Conservation (phyloP, 1,140 invertebrate genomes). For the Euura lappo region DNA sequence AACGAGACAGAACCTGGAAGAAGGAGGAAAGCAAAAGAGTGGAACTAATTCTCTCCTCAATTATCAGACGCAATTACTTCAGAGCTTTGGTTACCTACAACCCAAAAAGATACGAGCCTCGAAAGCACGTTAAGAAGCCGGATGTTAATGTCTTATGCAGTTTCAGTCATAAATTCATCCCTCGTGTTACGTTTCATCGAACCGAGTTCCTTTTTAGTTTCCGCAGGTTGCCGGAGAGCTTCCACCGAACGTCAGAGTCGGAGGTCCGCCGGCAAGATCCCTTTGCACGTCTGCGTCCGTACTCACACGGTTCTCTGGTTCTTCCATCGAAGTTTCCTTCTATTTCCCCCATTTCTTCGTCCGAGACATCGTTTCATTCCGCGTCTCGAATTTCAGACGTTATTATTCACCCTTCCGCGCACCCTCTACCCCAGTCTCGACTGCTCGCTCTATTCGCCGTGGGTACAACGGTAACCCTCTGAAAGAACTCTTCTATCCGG, state of each 20-base stretch:
- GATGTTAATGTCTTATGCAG: not conserved
- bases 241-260: slow-evolving; percentile 11
- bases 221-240: not conserved
- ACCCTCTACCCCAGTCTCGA: slow-evolving; percentile 41
- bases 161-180: not conserved
- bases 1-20: not conserved
- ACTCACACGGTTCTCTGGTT: not conserved
- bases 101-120: no score
- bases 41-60: no score
- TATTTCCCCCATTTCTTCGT: slow-evolving; percentile 28
- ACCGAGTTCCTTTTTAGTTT: slow-evolving; percentile 20
- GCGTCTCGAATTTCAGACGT: slow-evolving; percentile 57
- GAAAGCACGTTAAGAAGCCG: no score
- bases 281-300: slow-evolving; percentile 17
- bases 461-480: not conserved
- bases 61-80: no score
- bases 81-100: no score
- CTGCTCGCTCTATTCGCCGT: slow-evolving; percentile 30
- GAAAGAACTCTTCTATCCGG: not conserved
- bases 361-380: slow-evolving; percentile 53
- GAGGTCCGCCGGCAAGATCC: slow-evolving; percentile 28
- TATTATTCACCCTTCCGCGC: slow-evolving; percentile 56
- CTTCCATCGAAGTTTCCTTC: slow-evolving; percentile 7
- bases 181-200: slow-evolving; percentile 57
- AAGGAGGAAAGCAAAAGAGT: not conserved